phyloP scores from a whole-genome alignment of 2,113 vertebrate species.

The Toxotes chatareus region DNA sequence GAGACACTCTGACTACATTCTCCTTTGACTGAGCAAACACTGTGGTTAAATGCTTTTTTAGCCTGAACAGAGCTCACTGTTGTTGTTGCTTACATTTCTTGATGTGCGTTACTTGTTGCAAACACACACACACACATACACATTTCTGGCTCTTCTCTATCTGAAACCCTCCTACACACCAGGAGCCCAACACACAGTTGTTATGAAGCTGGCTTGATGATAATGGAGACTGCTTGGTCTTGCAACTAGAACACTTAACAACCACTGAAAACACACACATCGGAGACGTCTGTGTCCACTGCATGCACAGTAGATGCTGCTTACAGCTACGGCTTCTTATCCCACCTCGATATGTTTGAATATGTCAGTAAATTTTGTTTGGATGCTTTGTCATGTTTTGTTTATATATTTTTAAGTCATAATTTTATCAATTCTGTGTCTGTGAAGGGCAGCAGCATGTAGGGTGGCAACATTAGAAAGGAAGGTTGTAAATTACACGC shows the following conservation, averaged over 20 bases:
- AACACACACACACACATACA: slow-evolving; percentile 2
- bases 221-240: slow-evolving; percentile 29
- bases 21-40: slow-evolving; percentile 21
- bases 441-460: no score
- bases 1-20: slow-evolving; percentile 39
- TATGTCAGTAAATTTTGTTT: no score
- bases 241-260: slow-evolving; percentile 13
- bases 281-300: not conserved
- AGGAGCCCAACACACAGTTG: slow-evolving; percentile 40
- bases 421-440: not conserved
- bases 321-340: not conserved
- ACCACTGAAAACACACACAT: not conserved
- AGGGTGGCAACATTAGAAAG: no score
- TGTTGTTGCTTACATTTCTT: slow-evolving; percentile 6
- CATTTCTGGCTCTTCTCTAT: slow-evolving; percentile 19
- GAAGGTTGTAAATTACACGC: no score
- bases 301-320: not conserved
- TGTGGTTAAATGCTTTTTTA: slow-evolving; percentile 20
- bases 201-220: slow-evolving; percentile 37
- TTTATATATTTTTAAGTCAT: not conserved
- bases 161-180: slow-evolving; percentile 58
- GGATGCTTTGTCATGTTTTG: not conserved
- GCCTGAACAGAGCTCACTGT: slow-evolving; percentile 3
- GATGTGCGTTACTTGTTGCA: slow-evolving; percentile 35
- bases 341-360: not conserved